phyloP scores from a whole-genome alignment of 2,888 invertebrate species.

The Tridacna gigas region DNA sequence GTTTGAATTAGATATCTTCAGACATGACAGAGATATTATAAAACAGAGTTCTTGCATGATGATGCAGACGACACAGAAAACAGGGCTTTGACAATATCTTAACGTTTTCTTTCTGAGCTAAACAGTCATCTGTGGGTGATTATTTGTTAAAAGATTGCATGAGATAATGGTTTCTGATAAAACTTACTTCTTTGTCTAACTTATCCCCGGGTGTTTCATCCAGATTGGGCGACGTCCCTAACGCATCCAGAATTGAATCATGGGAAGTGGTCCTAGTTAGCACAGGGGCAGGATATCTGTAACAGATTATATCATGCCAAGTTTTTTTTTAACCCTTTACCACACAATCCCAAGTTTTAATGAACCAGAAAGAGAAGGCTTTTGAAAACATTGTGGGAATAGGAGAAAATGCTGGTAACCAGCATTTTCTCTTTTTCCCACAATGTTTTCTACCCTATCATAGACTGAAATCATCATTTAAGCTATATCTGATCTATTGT shows the following conservation, averaged over 20 bases:
- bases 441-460: conserved; percentile 7
- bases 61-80: background rate
- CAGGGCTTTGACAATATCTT: background rate
- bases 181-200: conserved; percentile 74
- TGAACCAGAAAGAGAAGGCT: background rate
- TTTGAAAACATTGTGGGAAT: background rate
- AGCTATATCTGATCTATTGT: too few species aligned
- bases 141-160: too few species aligned
- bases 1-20: too few species aligned
- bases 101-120: too few species aligned
- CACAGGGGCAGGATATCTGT: conserved; percentile 46
- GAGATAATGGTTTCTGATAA: too few species aligned
- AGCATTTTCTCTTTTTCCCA: conserved; percentile 13
- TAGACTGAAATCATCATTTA: too few species aligned
- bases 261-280: conserved; percentile 73
- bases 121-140: background rate
- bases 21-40: too few species aligned
- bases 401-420: background rate
- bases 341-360: background rate
- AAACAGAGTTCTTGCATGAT: background rate
- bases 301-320: background rate
- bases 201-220: conserved; percentile 72
- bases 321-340: background rate
- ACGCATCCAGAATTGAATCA: conserved; percentile 78
- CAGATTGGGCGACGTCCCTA: conserved; percentile 67